phyloP scores from a whole-genome alignment of 2,888 invertebrate species.

The Pterostichus madidus region DNA sequence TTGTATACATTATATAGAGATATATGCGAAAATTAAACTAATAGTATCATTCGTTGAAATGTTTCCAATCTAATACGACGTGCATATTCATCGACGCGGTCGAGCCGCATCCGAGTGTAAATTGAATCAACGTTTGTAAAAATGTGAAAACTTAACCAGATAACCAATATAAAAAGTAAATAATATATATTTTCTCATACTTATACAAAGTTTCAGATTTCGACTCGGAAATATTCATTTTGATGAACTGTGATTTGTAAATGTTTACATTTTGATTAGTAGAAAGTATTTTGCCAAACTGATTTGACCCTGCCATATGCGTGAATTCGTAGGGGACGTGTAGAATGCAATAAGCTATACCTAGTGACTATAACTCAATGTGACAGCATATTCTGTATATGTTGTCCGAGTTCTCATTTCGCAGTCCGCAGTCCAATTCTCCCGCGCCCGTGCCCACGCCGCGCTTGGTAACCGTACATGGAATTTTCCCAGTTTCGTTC shows the following conservation, averaged over 20 bases:
- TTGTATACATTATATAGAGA: conserved; percentile 45
- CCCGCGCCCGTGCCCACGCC: conserved; percentile 1
- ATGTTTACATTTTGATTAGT: conserved; percentile 74
- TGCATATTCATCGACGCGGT: neutral
- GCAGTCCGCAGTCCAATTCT: conserved; percentile 21
- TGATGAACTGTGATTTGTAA: conserved; percentile 70
- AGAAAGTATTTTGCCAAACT: conserved; percentile 72
- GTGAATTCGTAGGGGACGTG: conserved; percentile 73
- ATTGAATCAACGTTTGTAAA: conserved; percentile 44
- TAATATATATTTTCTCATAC: conserved; percentile 66
- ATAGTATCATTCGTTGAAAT: conserved; percentile 34
- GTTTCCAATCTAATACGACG: neutral
- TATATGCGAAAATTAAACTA: conserved; percentile 47
- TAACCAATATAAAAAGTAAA: conserved; percentile 66
- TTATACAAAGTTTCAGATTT: conserved; percentile 64
- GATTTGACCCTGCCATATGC: conserved; percentile 71
- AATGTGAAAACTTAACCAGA: conserved; percentile 54
- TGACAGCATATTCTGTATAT: neutral
- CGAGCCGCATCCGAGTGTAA: conserved; percentile 12
- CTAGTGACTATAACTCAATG: conserved; percentile 65
- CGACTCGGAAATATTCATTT: conserved; percentile 66
- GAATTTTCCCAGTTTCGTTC: neutral
- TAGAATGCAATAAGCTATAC: conserved; percentile 75
- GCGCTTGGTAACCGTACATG: neutral
- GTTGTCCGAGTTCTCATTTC: conserved; percentile 38